A percentile compares a stretch with the other conserved stretches of the same genome.
These are phyloP conservation scores for Acronicta aceris DNA, from an alignment of 2,888 invertebrate genomes.

Conservation along the genomic window DNA sequence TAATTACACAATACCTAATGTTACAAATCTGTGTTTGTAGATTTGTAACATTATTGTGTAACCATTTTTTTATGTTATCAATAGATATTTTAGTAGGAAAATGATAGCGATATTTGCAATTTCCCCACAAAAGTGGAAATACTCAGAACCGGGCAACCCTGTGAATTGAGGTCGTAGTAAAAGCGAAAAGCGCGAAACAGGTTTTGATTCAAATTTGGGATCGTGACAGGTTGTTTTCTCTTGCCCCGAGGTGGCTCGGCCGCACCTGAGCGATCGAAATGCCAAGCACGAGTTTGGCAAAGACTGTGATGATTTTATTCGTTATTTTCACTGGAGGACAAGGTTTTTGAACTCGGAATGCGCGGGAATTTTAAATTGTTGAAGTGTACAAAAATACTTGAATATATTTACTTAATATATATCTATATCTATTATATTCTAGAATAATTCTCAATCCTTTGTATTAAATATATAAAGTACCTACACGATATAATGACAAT, in stretches of 20 bases:
- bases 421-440: too few species aligned
- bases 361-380: neutral
- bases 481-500: too few species aligned
- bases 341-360: neutral
- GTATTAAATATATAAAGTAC: too few species aligned
- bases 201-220: slow-evolving; percentile 77
- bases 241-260: slow-evolving; percentile 63
- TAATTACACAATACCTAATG: too few species aligned
- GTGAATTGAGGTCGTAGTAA: slow-evolving; percentile 75
- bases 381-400: too few species aligned
- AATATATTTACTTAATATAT: too few species aligned
- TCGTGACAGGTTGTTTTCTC: slow-evolving; percentile 80
- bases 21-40: too few species aligned
- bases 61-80: too few species aligned
- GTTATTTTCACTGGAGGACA: slow-evolving; percentile 20
- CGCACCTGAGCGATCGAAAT: slow-evolving; percentile 33
- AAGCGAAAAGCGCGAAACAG: slow-evolving; percentile 78
- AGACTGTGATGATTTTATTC: slow-evolving; percentile 21
- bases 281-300: slow-evolving; percentile 46
- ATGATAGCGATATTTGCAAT: too few species aligned
- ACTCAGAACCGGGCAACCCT: slow-evolving; percentile 45
- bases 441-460: too few species aligned
- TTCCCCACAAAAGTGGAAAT: neutral
- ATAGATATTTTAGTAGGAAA: too few species aligned
- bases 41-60: too few species aligned